Conservation (phyloP, 2,113 vertebrate species). For the Bubalus kerabau region DNA sequence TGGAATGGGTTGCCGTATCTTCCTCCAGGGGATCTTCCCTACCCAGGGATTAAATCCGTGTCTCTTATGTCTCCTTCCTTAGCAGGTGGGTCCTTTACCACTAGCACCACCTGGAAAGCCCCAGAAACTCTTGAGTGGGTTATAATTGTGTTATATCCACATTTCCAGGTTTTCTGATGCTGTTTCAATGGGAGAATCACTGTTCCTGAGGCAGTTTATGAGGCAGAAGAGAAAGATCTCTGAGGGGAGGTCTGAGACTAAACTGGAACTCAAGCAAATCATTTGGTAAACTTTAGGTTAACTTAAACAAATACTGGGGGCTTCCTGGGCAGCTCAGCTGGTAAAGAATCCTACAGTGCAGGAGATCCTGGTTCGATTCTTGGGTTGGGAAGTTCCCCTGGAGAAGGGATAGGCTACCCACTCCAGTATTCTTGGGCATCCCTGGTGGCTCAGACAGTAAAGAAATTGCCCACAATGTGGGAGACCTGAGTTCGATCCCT, state of each 20-base stretch:
- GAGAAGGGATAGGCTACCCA: background rate
- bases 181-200: background rate
- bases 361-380: background rate
- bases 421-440: background rate
- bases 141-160: too few species aligned
- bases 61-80: background rate
- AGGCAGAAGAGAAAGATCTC: background rate
- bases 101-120: background rate
- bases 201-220: background rate
- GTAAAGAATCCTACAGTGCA: background rate
- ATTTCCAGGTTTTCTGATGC: background rate
- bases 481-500: background rate
- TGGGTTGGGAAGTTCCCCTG: background rate
- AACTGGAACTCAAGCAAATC: background rate
- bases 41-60: background rate
- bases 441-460: background rate
- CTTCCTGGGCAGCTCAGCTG: background rate
- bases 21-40: background rate
- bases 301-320: background rate
- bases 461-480: accelerated
- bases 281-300: background rate
- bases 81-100: background rate
- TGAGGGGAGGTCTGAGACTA: background rate
- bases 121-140: accelerated
- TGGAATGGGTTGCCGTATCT: background rate